These are phyloP conservation scores for Anseranas semipalmata DNA, from an alignment of 2,113 vertebrate genomes.

Conservation along the genomic window DNA sequence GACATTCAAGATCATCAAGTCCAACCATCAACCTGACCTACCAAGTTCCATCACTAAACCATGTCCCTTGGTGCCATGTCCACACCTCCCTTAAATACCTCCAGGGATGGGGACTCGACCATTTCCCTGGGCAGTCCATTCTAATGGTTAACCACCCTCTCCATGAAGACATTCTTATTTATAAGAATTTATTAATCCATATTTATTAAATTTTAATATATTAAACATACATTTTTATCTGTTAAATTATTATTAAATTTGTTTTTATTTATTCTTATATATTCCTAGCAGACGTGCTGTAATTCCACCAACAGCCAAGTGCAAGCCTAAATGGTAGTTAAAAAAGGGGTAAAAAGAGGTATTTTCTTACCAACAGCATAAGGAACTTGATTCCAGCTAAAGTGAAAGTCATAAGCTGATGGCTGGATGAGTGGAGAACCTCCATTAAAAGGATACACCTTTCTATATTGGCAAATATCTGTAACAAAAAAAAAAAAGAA, in stretches of 20 bases:
- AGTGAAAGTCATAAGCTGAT: conserved; percentile 94
- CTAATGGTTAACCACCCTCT: neutral
- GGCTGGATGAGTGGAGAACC: conserved; percentile 93
- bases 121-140: neutral
- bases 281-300: neutral
- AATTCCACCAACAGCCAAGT: neutral
- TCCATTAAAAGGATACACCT: conserved; percentile 93
- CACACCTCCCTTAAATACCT: neutral
- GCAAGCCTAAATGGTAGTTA: neutral
- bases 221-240: neutral
- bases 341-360: rapidly evolving
- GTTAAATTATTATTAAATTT: neutral
- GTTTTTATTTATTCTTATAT: neutral
- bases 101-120: neutral
- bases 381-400: conserved; percentile 99
- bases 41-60: neutral
- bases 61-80: neutral
- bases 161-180: neutral
- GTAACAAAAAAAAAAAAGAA: neutral
- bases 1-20: neutral
- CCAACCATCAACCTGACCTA: neutral
- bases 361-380: conserved; percentile 89
- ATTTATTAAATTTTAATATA: neutral
- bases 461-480: conserved; percentile 97
- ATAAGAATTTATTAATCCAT: neutral